Base-by-base conservation (phyloP, 1,140 invertebrate species). In the Aricia agestis region DNA sequence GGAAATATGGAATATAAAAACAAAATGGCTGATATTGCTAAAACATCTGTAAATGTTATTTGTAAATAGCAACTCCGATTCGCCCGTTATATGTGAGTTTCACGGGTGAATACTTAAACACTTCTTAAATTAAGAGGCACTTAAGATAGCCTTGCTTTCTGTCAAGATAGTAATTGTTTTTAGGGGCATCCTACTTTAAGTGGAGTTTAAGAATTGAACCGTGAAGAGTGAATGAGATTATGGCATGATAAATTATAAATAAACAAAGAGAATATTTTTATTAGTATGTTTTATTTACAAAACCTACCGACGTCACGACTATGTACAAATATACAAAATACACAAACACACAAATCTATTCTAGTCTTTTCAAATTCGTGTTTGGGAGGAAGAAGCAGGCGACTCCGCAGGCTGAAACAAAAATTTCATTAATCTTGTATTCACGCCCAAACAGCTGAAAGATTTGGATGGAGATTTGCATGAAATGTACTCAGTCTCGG, bases 241-340 rank as follows among this genome's bases (percentile, higher is more conserved):
- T 83, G 77, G 71, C 85, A 87, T 75, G 77, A 86, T 87, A 85
- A 86, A 86, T 86, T 87, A 89, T 89, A 89, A 63, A 89, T 89
- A 89, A 89, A 86, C 72, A 80, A 89, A 87, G 82, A 87, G 83
- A 82, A 87, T 89, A 90, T 90, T 90, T 90, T 90, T 90, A 89
- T 72, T 25, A 61, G 76, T 72, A 68, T 71, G 70, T 83, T 87
- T 90, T 82, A 76, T 80, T 87, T 79, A 63, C 18, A 63, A 63
- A 19, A 63, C 59, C 59, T 63, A 63, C 59, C 59, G 17, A 63
- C 59, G 19, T 7, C 17, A 63, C 59, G 3, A 31, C 19, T 63
- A 63, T 63, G 17, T 63, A 63, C 59, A 63, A 63, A 63, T 19
- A 63, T 59, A 57, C 61, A 71, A 57, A 18, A 32, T 31, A 32